Conservation (phyloP, 2,888 invertebrate species). For the Lordiphosa fenestrarum region DNA sequence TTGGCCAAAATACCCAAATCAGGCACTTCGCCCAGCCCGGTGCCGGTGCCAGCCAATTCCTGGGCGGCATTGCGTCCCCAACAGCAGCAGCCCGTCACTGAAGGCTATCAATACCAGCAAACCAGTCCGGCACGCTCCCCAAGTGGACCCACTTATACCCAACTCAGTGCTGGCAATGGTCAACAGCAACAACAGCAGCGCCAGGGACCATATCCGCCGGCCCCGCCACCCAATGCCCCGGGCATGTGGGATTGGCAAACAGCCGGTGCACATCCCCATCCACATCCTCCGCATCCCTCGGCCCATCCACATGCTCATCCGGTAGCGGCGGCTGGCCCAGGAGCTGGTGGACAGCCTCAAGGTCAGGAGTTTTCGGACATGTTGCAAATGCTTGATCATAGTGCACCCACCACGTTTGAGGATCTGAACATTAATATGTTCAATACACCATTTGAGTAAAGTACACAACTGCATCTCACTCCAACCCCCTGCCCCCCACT, state of each 20-base stretch:
- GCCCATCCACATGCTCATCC: constrained; percentile 74
- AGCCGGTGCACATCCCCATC: constrained; percentile 79
- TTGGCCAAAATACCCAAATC: constrained; percentile 86
- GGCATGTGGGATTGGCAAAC: constrained; percentile 91
- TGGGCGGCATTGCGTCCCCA: constrained; percentile 75
- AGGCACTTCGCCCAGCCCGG: constrained; percentile 86
- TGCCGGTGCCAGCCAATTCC: constrained; percentile 81
- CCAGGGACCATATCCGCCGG: constrained; percentile 80
- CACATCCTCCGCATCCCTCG: constrained; percentile 77
- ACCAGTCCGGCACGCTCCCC: constrained; percentile 92
- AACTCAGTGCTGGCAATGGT: constrained; percentile 86
- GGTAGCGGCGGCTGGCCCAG: constrained; percentile 80
- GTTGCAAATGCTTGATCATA: constrained; percentile 95
- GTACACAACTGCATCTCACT: not conserved
- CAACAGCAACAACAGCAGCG: constrained; percentile 80
- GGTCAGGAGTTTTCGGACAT: constrained; percentile 93
- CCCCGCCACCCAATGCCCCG: constrained; percentile 73
- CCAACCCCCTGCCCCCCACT: not conserved
- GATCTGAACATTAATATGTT: constrained; percentile 95
- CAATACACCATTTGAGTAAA: constrained; percentile 88
- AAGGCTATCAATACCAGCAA: constrained; percentile 86
- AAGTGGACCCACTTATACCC: constrained; percentile 91
- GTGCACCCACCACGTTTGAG: constrained; percentile 90
- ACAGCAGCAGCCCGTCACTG: constrained; percentile 82
- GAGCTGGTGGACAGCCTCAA: constrained; percentile 82